Percentiles rank a stretch among this genome's conserved stretches.
phyloP scores from a whole-genome alignment of 2,113 vertebrate species.

The Pholis gunnellus region DNA sequence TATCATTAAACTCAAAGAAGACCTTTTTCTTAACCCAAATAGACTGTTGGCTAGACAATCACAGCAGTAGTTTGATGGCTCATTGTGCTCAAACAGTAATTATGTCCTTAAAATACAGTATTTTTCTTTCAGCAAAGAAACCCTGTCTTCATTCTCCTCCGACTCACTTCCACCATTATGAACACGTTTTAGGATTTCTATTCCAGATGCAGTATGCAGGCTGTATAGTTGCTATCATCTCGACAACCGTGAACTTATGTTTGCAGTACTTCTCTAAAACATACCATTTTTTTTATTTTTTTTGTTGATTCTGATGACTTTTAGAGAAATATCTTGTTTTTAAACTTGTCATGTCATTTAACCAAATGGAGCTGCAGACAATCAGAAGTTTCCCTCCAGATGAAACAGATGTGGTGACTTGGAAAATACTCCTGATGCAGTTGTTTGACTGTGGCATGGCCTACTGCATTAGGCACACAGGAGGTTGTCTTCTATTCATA shows the following conservation, averaged over 20 bases:
- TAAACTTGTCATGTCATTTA: background rate
- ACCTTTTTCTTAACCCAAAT: constrained; percentile 58
- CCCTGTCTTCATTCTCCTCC: constrained; percentile 48
- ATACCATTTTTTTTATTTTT: background rate
- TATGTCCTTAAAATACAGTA: constrained; percentile 73
- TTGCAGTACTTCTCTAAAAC: background rate
- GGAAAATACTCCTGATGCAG: background rate
- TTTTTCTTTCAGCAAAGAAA: constrained; percentile 52
- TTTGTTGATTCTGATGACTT: background rate
- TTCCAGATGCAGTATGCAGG: constrained; percentile 5
- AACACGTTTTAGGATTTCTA: constrained; percentile 15
- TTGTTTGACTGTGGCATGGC: background rate
- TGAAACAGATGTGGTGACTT: background rate
- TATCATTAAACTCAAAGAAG: constrained; percentile 60
- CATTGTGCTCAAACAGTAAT: constrained; percentile 76
- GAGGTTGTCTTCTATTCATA: constrained; percentile 36
- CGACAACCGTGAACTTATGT: background rate
- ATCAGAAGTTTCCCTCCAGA: background rate
- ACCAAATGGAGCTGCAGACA: background rate
- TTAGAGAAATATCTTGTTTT: background rate
- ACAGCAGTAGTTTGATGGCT: constrained; percentile 64
- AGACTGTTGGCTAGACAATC: constrained; percentile 59
- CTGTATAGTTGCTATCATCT: background rate
- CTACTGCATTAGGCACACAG: background rate
- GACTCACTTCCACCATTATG: constrained; percentile 21